A percentile compares a stretch with the other conserved stretches of the same genome.
Evolutionary conservation across 2,113 vertebrate species (phyloP).

Genomic region (Octodon degus): DNA sequence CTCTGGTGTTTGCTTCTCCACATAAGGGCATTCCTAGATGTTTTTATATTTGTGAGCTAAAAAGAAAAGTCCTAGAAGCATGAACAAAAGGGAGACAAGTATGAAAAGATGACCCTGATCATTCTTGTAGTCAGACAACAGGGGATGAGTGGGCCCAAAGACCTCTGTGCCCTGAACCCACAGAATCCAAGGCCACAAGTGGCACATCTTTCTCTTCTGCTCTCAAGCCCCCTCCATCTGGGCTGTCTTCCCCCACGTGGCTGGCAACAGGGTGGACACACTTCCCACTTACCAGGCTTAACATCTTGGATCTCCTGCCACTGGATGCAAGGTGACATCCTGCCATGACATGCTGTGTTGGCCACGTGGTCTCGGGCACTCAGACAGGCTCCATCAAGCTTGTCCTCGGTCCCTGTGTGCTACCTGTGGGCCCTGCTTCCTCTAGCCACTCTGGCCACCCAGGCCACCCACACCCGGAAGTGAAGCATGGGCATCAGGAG

Average conservation of each 20-base stretch:
- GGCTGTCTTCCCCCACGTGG: neutral
- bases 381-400: neutral
- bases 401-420: too few relatives aligned
- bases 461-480: too few relatives aligned
- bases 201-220: accelerated
- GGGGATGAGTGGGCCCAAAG: accelerated
- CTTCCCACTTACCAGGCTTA: accelerated
- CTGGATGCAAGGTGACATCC: neutral
- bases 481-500: neutral
- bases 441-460: too few relatives aligned
- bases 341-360: too few relatives aligned
- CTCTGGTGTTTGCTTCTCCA: neutral
- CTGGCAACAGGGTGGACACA: neutral
- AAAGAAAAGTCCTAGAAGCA: neutral
- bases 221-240: neutral
- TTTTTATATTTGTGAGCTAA: neutral
- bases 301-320: neutral
- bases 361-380: neutral
- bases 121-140: accelerated
- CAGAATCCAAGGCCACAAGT: neutral
- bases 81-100: neutral
- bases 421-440: neutral
- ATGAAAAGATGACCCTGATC: accelerated
- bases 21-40: neutral
- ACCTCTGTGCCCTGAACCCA: neutral